Conservation (phyloP, 1,140 invertebrate genomes). For the Anastatus disparis region DNA sequence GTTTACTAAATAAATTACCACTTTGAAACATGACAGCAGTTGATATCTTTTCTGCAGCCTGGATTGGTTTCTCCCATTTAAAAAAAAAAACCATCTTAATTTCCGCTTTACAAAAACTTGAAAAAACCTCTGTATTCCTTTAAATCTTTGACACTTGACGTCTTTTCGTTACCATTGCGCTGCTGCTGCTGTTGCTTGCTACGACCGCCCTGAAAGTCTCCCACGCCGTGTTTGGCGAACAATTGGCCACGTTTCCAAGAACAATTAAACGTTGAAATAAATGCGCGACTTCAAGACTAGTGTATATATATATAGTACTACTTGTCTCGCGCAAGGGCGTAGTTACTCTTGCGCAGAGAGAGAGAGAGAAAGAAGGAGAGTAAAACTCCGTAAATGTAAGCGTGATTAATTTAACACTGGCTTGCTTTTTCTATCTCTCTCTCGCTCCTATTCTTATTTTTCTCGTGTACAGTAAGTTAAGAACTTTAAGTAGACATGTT, state of each 20-base stretch:
- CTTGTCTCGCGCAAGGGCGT: slow-evolving; percentile 43
- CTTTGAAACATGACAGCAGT: background rate
- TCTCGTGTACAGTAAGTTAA: no score
- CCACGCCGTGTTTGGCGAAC: slow-evolving; percentile 38
- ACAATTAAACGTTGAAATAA: slow-evolving; percentile 54
- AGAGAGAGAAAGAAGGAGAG: no score
- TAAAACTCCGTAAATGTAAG: slow-evolving; percentile 50
- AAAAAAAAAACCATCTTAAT: slow-evolving; percentile 23
- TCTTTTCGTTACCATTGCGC: no score
- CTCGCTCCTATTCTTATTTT: background rate
- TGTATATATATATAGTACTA: no score
- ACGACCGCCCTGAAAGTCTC: slow-evolving; percentile 43
- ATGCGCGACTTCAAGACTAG: slow-evolving; percentile 29
- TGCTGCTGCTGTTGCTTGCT: background rate
- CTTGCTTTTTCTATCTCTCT: background rate
- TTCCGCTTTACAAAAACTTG: background rate
- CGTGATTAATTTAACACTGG: slow-evolving; percentile 52
- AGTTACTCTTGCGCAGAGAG: no score
- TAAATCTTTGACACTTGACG: slow-evolving; percentile 18
- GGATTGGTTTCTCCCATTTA: no score
- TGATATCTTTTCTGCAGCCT: no score
- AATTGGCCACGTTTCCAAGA: slow-evolving; percentile 52
- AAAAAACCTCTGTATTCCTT: slow-evolving; percentile 4
- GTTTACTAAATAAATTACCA: background rate
- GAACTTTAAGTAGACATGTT: slow-evolving; percentile 1